Percentiles rank a stretch among this genome's conserved stretches.
These are phyloP conservation scores for Cossypha niveicapilla DNA, from an alignment of 2,797 vertebrate species.

Conservation along the genomic window DNA sequence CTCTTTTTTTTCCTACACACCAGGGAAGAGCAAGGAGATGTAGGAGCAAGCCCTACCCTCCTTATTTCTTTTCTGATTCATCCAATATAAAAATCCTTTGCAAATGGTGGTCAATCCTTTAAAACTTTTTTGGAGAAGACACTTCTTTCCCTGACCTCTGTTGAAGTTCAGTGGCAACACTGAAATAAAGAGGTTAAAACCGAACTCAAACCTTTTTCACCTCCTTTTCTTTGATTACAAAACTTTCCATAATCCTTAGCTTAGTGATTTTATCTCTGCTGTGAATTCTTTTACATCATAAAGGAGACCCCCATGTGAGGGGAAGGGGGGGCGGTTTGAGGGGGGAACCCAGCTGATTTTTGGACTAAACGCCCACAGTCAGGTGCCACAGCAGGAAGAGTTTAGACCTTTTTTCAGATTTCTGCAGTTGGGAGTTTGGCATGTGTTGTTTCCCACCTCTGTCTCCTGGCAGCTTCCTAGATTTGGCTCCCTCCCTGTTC, in stretches of 20 bases:
- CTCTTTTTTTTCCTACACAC: neutral
- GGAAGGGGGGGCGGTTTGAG: neutral
- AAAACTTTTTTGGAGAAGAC: neutral
- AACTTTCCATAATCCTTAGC: neutral
- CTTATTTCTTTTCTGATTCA: neutral
- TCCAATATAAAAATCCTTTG: neutral
- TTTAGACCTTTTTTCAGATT: neutral
- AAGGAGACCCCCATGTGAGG: neutral
- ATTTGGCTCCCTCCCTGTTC: neutral
- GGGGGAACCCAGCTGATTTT: neutral
- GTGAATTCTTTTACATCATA: neutral
- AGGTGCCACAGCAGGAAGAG: neutral
- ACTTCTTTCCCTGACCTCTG: neutral
- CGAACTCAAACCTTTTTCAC: neutral
- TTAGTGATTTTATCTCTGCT: neutral
- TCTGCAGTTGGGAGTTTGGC: rapidly evolving
- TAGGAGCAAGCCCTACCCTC: neutral
- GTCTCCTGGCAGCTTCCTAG: neutral
- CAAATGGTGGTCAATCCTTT: neutral
- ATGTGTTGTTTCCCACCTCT: neutral
- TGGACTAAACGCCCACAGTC: rapidly evolving
- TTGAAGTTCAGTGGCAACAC: neutral
- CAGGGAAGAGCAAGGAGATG: neutral
- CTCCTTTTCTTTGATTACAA: neutral
- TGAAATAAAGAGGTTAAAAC: neutral